Evolutionary conservation across 2,888 invertebrate genomes (phyloP), one percentile per base, ranked within the genome.

Genomic region (Petrophora chlorosata): DNA sequence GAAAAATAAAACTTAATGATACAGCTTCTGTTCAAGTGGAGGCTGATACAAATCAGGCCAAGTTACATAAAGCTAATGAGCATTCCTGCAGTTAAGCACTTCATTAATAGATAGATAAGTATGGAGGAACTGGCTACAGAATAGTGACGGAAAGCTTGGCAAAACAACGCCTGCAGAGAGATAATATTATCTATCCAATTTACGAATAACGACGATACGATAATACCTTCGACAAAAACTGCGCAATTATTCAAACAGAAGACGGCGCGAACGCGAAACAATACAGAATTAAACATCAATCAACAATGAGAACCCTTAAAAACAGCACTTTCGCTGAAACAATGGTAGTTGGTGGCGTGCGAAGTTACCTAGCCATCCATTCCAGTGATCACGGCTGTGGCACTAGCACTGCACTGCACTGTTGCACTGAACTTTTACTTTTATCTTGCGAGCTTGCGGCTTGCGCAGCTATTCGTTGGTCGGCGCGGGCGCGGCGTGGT

Each of bases 311-410:
- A 44, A 40, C 26, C 60, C 60, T 51, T 56, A 41, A 56, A 55
- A 61, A 61, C 60, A 60, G 56, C 64, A 65, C 64, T 61, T 59
- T 48, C 67, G 67, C 68, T 58, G 34, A 56, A 67, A 56, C 45
- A 48, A 65, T 65, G 56, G 59, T 65, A 56, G 59, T 63, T 53
- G 47, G 25, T n/a, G 32, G 54, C 55, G 55, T 49, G 59, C 40
- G 63, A 70, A 60, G 61, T 64, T 71, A 82, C 83, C 83, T 84
- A 76, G 82, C 83, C 83, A 83, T 83, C 82, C 83, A 83, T 83
- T 73, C 77, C 80, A 76, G 63, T 67, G 61, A 57, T 69, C 48
- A 60, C 64, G 63, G 57, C 70, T 54, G 55, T 59, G 61, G 58
- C 75, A 75, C 73, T 71, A 64, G 58, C 67, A 71, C 68, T 60